Evolutionary conservation across 2,797 vertebrate genomes (phyloP).

Genomic region (Galaxias olidus): DNA sequence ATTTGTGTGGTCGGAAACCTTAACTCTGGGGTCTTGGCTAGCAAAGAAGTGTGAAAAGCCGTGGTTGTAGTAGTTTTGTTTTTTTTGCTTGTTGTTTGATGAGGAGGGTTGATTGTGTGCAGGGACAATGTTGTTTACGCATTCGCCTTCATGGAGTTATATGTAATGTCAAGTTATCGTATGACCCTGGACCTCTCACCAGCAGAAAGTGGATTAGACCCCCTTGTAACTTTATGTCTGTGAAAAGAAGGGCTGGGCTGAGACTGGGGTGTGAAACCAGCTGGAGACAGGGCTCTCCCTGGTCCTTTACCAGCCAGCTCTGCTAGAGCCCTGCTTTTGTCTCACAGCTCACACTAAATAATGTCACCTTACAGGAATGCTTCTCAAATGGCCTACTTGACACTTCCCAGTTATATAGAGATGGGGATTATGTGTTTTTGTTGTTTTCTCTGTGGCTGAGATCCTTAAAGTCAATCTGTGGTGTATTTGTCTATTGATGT

Average conservation of each 20-base stretch:
- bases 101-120: conserved; percentile 19
- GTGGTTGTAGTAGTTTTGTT: conserved; percentile 16
- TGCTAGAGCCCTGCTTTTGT: not conserved
- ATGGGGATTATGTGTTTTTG: not conserved
- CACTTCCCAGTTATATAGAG: not conserved
- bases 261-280: conserved; percentile 6
- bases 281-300: not conserved
- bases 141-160: conserved; percentile 12
- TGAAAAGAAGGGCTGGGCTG: not conserved
- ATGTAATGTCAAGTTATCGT: not conserved
- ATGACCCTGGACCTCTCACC: not conserved
- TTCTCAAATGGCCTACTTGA: not conserved
- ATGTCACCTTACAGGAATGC: not conserved
- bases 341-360: not conserved
- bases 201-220: conserved; percentile 2
- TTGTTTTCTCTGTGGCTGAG: not conserved
- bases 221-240: not conserved
- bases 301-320: not conserved
- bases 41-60: conserved; percentile 13
- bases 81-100: conserved; percentile 23
- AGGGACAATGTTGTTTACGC: conserved; percentile 34
- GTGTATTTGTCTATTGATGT: conserved; percentile 5
- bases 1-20: not conserved
- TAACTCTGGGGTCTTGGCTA: no score
- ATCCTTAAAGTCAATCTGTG: conserved; percentile 11